phyloP scores from a whole-genome alignment of 1,140 invertebrate species.

The Choristoneura fumiferana region DNA sequence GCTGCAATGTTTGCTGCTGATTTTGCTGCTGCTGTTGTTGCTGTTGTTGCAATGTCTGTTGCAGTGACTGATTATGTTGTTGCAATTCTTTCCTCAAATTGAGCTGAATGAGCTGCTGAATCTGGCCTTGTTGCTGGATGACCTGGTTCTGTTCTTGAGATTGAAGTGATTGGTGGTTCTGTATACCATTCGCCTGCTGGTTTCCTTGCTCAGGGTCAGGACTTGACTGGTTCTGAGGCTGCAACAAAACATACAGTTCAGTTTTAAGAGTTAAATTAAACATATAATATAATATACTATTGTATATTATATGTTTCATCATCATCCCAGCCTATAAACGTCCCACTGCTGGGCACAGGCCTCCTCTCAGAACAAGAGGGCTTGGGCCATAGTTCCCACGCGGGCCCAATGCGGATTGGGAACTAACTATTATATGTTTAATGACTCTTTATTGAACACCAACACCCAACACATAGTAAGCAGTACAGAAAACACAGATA shows the following conservation, averaged over 20 bases:
- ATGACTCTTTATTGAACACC: too few species aligned
- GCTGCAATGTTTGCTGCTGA: conserved; percentile 54
- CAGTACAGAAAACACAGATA: too few species aligned
- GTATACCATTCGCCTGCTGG: conserved; percentile 63
- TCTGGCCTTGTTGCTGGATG: conserved; percentile 64
- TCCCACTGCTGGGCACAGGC: too few species aligned
- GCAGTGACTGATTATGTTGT: conserved; percentile 60
- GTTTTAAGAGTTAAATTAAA: conserved; percentile 66
- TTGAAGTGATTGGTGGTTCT: conserved; percentile 63
- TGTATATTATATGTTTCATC: too few species aligned
- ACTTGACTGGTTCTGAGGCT: conserved; percentile 76
- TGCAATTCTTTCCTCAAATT: conserved; percentile 59
- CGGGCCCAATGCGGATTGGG: too few species aligned
- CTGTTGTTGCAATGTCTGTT: conserved; percentile 46
- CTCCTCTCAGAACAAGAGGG: too few species aligned
- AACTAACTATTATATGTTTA: too few species aligned
- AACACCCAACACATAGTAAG: too few species aligned
- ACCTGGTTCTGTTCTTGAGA: conserved; percentile 58
- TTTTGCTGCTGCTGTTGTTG: conserved; percentile 55
- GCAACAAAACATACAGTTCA: conserved; percentile 60
- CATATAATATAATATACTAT: too few species aligned
- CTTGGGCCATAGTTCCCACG: too few species aligned
- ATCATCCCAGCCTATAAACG: too few species aligned
- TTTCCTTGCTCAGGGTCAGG: conserved; percentile 61
- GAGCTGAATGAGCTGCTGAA: conserved; percentile 42